A percentile compares a stretch with the other conserved stretches of the same genome.
Conservation (phyloP, 2,888 invertebrate species). For the Callyntrura guangdongensis region DNA sequence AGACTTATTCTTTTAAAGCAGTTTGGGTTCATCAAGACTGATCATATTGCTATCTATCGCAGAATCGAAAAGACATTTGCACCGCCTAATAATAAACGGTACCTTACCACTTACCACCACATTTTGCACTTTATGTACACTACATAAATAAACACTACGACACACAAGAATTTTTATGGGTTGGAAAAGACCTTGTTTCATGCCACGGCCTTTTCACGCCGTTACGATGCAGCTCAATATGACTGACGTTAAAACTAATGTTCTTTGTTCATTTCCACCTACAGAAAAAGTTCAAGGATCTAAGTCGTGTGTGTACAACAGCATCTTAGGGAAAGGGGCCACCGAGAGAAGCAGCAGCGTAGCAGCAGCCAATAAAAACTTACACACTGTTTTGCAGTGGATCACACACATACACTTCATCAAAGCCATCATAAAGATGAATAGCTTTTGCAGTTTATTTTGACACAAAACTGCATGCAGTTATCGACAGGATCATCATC, state of each 20-base stretch:
- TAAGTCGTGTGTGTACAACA: constrained; percentile 44
- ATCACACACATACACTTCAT: constrained; percentile 19
- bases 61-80: constrained; percentile 78
- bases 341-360: neutral
- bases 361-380: neutral
- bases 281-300: constrained; percentile 79
- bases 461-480: constrained; percentile 65
- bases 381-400: neutral
- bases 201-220: constrained; percentile 34
- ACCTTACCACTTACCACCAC: no score
- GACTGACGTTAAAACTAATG: neutral
- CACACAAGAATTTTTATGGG: no score
- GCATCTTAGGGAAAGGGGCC: neutral
- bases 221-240: neutral
- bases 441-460: constrained; percentile 36
- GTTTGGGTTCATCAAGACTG: constrained; percentile 82
- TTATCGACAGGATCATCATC: constrained; percentile 55
- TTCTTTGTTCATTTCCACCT: constrained; percentile 27
- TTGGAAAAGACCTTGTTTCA: constrained; percentile 15
- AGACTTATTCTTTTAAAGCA: constrained; percentile 79
- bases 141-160: no score
- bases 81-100: constrained; percentile 72
- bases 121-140: no score
- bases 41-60: constrained; percentile 83
- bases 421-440: constrained; percentile 48